Evolutionary conservation across 1,140 invertebrate genomes (phyloP).

Genomic region (Drosophila nasuta): DNA sequence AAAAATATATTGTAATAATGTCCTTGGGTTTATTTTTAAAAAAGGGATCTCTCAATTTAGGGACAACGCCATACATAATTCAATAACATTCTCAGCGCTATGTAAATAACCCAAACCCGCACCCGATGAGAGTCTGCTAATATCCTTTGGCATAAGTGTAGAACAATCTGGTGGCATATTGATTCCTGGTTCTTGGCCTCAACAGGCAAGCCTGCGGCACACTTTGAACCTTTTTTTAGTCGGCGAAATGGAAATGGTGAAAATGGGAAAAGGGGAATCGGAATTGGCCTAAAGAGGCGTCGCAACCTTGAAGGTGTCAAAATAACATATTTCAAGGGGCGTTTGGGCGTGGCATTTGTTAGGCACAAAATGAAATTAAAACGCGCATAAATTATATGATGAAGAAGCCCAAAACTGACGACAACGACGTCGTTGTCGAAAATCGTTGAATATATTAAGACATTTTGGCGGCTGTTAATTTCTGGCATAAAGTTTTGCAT

Average conservation of each 20-base stretch:
- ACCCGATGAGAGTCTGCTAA: constrained; percentile 28
- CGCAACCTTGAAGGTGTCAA: constrained; percentile 81
- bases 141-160: constrained; percentile 34
- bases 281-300: constrained; percentile 32
- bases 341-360: constrained; percentile 68
- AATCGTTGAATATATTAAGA: constrained; percentile 80
- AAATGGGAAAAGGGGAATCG: neutral
- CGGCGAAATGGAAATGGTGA: neutral
- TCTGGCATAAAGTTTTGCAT: constrained; percentile 55
- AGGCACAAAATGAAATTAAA: constrained; percentile 81
- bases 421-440: constrained; percentile 31
- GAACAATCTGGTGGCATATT: constrained; percentile 42
- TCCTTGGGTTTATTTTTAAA: neutral
- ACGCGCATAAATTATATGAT: constrained; percentile 78
- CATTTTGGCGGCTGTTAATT: constrained; percentile 61
- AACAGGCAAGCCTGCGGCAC: neutral
- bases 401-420: constrained; percentile 38
- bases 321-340: constrained; percentile 73
- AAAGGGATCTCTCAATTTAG: neutral
- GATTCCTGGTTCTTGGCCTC: constrained; percentile 17
- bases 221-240: constrained; percentile 10
- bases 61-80: neutral
- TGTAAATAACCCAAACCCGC: constrained; percentile 8
- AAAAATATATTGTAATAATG: neutral
- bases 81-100: constrained; percentile 4